These are phyloP conservation scores for Lasioglossum lativentre DNA, from an alignment of 2,888 invertebrate genomes.

Conservation along the genomic window DNA sequence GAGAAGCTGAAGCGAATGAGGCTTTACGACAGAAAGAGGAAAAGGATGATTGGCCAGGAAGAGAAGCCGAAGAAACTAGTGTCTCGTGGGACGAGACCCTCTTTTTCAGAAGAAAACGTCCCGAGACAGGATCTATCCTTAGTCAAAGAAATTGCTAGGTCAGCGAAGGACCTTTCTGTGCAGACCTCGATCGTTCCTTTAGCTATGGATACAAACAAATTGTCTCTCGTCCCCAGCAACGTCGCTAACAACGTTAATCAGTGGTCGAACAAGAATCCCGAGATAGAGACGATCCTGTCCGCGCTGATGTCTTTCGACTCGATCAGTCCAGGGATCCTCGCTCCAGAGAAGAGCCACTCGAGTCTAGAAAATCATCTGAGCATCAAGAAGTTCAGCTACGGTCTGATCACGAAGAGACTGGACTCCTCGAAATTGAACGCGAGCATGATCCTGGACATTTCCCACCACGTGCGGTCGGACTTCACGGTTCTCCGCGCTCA, in stretches of 20 bases:
- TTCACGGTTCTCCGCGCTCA: conserved; percentile 13
- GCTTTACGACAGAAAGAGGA: conserved; percentile 62
- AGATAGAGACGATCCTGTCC: conserved; percentile 28
- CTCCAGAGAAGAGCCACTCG: neutral
- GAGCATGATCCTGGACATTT: conserved; percentile 20
- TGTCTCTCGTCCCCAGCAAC: neutral
- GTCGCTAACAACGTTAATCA: neutral
- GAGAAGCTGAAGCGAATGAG: conserved; percentile 68
- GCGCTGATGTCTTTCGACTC: conserved; percentile 21
- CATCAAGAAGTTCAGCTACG: conserved; percentile 22
- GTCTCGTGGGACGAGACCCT: neutral
- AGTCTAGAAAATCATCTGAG: conserved; percentile 5
- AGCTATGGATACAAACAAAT: neutral
- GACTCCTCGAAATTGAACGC: neutral
- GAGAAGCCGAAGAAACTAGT: neutral
- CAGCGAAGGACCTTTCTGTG: conserved; percentile 11
- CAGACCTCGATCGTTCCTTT: conserved; percentile 16
- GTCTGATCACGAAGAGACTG: conserved; percentile 6
- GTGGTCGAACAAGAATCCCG: neutral
- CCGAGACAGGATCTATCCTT: neutral
- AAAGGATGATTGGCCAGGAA: neutral
- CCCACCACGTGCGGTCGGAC: conserved; percentile 39
- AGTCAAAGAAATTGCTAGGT: neutral
- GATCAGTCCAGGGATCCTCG: conserved; percentile 7
- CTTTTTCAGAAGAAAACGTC: neutral